Evolutionary conservation across 2,797 vertebrate genomes (phyloP).

Genomic region (Micropoecilia bifurca): DNA sequence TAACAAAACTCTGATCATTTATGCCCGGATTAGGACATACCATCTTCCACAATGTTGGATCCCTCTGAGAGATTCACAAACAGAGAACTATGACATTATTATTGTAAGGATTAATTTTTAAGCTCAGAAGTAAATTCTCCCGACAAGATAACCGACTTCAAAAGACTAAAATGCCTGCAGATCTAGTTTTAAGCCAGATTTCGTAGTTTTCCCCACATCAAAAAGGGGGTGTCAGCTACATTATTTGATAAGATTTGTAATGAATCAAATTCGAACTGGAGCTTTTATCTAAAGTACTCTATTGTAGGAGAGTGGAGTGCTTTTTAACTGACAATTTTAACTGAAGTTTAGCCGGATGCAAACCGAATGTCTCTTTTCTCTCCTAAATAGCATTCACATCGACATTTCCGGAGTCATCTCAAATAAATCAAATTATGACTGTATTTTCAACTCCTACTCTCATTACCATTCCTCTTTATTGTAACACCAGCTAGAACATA

Average conservation of each 20-base stretch:
- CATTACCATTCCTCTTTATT: constrained; percentile 34
- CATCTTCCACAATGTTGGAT: constrained; percentile 43
- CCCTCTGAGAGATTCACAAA: constrained; percentile 35
- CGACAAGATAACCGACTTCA: constrained; percentile 63
- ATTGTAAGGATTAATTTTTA: constrained; percentile 71
- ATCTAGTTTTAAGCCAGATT: constrained; percentile 35
- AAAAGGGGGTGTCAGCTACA: constrained; percentile 9
- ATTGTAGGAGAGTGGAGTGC: constrained; percentile 4
- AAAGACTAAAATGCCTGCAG: constrained; percentile 44
- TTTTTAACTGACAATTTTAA: not conserved
- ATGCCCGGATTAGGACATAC: constrained; percentile 62
- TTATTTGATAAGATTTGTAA: constrained; percentile 25
- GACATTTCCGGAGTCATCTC: constrained; percentile 38
- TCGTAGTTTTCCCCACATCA: constrained; percentile 11
- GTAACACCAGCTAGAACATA: constrained; percentile 25
- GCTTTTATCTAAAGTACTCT: constrained; percentile 14
- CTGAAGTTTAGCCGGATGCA: constrained; percentile 11
- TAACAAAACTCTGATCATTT: constrained; percentile 64
- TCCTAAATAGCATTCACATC: constrained; percentile 29
- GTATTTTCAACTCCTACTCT: constrained; percentile 4
- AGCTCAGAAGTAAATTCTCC: constrained; percentile 47
- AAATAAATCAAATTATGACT: constrained; percentile 40
- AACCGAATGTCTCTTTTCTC: constrained; percentile 21
- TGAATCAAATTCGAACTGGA: constrained; percentile 19
- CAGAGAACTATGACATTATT: constrained; percentile 47